Evolutionary conservation across 2,797 vertebrate species (phyloP), one percentile per base, ranked within the genome.

Genomic region (Helarctos malayanus): DNA sequence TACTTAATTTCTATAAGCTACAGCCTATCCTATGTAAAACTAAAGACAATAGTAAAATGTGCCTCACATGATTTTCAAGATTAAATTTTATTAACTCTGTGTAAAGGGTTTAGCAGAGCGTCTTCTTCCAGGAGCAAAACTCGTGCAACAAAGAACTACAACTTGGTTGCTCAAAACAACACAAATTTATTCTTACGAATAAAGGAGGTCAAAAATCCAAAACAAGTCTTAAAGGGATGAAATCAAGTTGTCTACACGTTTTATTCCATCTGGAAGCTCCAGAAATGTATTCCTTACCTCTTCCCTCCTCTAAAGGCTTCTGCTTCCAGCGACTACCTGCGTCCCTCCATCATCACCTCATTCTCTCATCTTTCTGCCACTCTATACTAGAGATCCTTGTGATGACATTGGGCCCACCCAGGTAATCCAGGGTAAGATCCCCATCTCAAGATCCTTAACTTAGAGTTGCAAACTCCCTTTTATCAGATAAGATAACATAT

Each of bases 261-360:
- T 86, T 65, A 0, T n/a, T 7, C 29, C 41, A 76, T 16, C 6
- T 49, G 32, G 29, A 88, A 2, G 9, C 6, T 82, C 1, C 5
- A 57, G 2, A 23, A 68, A 84, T 12, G 18, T 10, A n/a, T 11
- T 59, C 38, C 45, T 80, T 76, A 13, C 11, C 3, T 80, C 82
- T 45, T 69, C 1, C 0, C 18, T 21, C 27, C 54, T 49, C 3
- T 78, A 38, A 63, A 14, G 19, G 29, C 7, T 11, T 10, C 12
- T 54, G 2, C 0, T 3, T n/a, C 80, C 14, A 19, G 1, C 21
- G 59, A 21, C 89, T 8, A 13, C 10, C 13, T 11, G 2, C 8
- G 10, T 85, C 47, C 7, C 13, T 47, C 19, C 13, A 32, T 27
- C 32, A 27, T 35, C 69, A 47, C 7, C 6, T 23, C 18, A 15